Base-by-base conservation (phyloP, 2,113 vertebrate species). In the Myotis lucifugus region DNA sequence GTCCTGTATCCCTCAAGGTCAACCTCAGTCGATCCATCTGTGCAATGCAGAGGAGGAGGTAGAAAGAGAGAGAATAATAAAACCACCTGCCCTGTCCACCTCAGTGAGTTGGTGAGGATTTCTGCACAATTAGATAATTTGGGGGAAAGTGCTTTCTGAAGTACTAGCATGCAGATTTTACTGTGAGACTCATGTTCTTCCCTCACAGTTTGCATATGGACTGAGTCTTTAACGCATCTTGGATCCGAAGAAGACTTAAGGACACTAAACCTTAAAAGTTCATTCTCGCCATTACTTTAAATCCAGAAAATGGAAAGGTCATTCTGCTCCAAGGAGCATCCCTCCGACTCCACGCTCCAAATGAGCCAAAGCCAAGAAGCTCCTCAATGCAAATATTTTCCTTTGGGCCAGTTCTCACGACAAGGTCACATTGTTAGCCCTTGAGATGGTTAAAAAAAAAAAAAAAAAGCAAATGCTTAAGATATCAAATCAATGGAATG, bases 401-500 rank as follows among this genome's bases (percentile, higher is more conserved):
- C 21, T 93, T 74, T 90, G 84, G 48, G 69, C 54, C 64, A 70
- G 40, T 86, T 90, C 73, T 90, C 92, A 88, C 92, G 90, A 90
- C 64, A 93, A 76, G 79, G 77, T 95, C 95, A 95, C 70, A 70
- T 95, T 93, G 81, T 94, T 77, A 91, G 93, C 87, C 89, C 46
- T 95, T 93, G 87, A 96, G 64, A 94, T 95, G 74, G n/a, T 59
- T 59, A 11, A 27, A 27, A 27, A 61, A 59, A 88, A n/a, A 40
- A 85, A 61, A 59, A 48, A 92, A 59, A 40, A 42, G 70, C 34
- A 95, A 95, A 88, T 90, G 34, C 82, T 96, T 94, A 96, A 95
- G 73, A 93, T 96, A 95, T 73, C 82, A 96, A 95, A 85, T 94
- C 86, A 97, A 54, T 95, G 96, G 92, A 95, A 97, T 97, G 92